These are phyloP conservation scores for Drosophila bocqueti DNA, from an alignment of 1,140 invertebrate genomes.

Conservation along the genomic window DNA sequence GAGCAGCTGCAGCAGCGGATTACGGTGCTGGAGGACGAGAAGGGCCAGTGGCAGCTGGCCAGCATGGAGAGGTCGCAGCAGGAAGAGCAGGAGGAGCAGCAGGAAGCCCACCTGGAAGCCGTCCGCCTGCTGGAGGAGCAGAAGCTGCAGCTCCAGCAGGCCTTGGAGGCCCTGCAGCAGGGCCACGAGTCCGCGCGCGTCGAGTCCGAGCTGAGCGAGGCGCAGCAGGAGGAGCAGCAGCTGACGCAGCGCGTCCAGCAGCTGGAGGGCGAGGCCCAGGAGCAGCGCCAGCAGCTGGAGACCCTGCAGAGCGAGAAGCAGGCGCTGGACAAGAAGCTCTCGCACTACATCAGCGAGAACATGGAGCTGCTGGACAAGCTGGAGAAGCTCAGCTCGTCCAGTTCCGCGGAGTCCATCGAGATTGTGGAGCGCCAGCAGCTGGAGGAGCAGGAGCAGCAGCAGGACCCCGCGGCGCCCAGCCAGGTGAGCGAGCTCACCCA, in stretches of 20 bases:
- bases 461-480: slow-evolving; percentile 53
- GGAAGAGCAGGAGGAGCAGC: slow-evolving; percentile 14
- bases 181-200: slow-evolving; percentile 85
- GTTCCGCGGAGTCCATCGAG: slow-evolving; percentile 89
- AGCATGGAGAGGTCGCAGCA: slow-evolving; percentile 43
- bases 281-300: slow-evolving; percentile 85
- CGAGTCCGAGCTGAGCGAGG: slow-evolving; percentile 88
- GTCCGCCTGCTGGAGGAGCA: slow-evolving; percentile 77
- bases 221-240: slow-evolving; percentile 90
- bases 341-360: slow-evolving; percentile 88
- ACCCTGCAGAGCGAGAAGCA: slow-evolving; percentile 86
- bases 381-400: slow-evolving; percentile 89
- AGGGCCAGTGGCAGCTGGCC: slow-evolving; percentile 93
- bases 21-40: slow-evolving; percentile 94
- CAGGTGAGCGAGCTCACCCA: slow-evolving; percentile 75
- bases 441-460: slow-evolving; percentile 66
- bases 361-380: slow-evolving; percentile 89
- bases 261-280: slow-evolving; percentile 87
- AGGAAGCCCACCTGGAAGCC: slow-evolving; percentile 50
- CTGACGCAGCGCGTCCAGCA: slow-evolving; percentile 64
- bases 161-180: slow-evolving; percentile 56
- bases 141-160: slow-evolving; percentile 68
- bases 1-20: slow-evolving; percentile 91
- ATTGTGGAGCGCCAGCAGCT: slow-evolving; percentile 88
- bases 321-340: slow-evolving; percentile 87